Evolutionary conservation across 2,888 invertebrate species (phyloP).

Genomic region (Masnerella sp.): DNA sequence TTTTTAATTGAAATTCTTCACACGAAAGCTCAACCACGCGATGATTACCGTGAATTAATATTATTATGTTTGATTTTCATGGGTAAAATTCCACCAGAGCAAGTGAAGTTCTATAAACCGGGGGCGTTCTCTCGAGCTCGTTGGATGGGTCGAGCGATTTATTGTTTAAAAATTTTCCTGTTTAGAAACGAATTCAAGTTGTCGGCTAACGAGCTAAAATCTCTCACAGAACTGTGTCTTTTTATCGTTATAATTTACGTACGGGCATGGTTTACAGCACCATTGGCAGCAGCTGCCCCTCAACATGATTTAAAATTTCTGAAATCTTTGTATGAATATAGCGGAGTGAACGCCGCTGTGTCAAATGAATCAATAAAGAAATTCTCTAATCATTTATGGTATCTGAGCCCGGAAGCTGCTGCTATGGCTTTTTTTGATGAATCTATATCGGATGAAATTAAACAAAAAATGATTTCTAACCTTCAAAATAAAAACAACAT

Average conservation of each 20-base stretch:
- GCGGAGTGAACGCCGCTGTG: not conserved
- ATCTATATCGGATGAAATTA: not conserved
- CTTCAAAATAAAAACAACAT: not conserved
- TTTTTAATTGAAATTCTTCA: slow-evolving; percentile 6
- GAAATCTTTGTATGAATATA: slow-evolving; percentile 7
- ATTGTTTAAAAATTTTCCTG: slow-evolving; percentile 18
- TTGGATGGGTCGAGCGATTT: slow-evolving; percentile 17
- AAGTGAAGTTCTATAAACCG: slow-evolving; percentile 59
- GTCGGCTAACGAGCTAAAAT: not conserved
- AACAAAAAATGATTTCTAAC: slow-evolving; percentile 16
- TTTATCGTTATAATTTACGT: slow-evolving; percentile 12
- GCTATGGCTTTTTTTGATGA: slow-evolving; percentile 22
- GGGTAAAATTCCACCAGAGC: slow-evolving; percentile 47
- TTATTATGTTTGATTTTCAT: slow-evolving; percentile 61
- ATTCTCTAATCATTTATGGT: slow-evolving; percentile 31
- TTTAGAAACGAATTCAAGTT: slow-evolving; percentile 7
- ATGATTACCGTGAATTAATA: slow-evolving; percentile 54
- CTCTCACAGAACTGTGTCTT: slow-evolving; percentile 10
- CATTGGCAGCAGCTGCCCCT: not conserved
- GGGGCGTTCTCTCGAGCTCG: slow-evolving; percentile 32
- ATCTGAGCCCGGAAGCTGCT: slow-evolving; percentile 18
- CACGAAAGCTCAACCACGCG: slow-evolving; percentile 14
- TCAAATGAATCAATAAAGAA: slow-evolving; percentile 11
- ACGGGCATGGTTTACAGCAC: slow-evolving; percentile 6
- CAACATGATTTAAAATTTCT: slow-evolving; percentile 19